A percentile compares a stretch with the other conserved stretches of the same genome.
These are phyloP conservation scores for Oceanodroma leucorhoa DNA, from an alignment of 2,797 vertebrate genomes.

Conservation along the genomic window DNA sequence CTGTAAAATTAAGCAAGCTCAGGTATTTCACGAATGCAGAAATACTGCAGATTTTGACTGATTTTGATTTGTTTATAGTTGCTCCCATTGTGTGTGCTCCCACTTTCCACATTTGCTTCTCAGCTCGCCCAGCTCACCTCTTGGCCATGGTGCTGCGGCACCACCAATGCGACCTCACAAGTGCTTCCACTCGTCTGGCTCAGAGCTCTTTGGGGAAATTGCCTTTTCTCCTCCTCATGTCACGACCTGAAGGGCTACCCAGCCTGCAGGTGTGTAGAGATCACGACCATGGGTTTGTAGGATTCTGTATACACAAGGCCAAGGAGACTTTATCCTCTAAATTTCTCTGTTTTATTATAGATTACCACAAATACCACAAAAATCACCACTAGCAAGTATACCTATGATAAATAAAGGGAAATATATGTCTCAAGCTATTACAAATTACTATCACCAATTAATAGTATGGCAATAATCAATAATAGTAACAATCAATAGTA, in stretches of 20 bases:
- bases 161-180: rapidly evolving
- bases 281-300: background rate
- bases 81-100: background rate
- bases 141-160: rapidly evolving
- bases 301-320: background rate
- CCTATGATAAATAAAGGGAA: background rate
- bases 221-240: background rate
- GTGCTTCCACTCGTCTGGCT: rapidly evolving
- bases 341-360: background rate
- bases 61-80: background rate
- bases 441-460: background rate
- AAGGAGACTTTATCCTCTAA: background rate
- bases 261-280: rapidly evolving
- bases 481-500: background rate
- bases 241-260: background rate
- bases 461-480: background rate
- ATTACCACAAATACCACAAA: background rate
- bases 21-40: background rate
- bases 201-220: background rate
- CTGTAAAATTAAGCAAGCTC: conserved; percentile 4
- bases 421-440: background rate
- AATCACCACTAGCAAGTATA: background rate
- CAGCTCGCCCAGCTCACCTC: background rate
- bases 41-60: background rate
- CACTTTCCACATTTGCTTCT: background rate